phyloP scores from a whole-genome alignment of 2,797 vertebrate species.

The Glossophaga mutica region DNA sequence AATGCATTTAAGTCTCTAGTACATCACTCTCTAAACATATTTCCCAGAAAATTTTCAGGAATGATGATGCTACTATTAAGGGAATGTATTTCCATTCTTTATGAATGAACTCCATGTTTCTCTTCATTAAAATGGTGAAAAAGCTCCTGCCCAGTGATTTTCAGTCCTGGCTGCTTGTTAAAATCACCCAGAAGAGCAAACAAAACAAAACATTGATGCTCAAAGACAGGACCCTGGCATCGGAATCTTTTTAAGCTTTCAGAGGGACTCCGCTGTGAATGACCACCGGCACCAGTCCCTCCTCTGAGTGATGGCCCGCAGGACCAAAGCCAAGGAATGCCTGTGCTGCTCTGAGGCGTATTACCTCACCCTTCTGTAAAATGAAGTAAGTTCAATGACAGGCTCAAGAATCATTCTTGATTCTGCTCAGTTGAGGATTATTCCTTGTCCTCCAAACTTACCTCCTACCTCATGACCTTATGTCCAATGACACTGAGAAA shows the following conservation, averaged over 20 bases:
- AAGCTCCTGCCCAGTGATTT: not conserved
- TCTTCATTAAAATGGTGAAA: conserved; percentile 21
- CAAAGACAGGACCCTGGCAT: not conserved
- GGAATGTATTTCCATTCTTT: not conserved
- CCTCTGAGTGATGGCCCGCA: not conserved
- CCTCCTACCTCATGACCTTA: not conserved
- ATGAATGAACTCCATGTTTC: not conserved
- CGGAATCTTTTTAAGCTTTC: not conserved
- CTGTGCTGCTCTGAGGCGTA: not conserved
- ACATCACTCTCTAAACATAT: not conserved
- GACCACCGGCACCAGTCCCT: not conserved
- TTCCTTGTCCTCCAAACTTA: not conserved
- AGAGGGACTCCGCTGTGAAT: not conserved
- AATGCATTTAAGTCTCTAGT: not conserved
- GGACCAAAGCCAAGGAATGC: not conserved
- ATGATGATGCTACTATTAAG: not conserved
- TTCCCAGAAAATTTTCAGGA: conserved; percentile 1
- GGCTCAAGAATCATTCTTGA: not conserved
- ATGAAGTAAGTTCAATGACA: not conserved
- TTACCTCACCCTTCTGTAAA: not conserved
- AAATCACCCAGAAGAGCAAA: not conserved
- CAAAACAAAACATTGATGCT: not conserved
- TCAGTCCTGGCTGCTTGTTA: not conserved
- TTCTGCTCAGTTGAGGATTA: not conserved
- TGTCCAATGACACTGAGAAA: not conserved